Base-by-base conservation (phyloP, 1,140 invertebrate genomes). In the Potamilus streckersoni region DNA sequence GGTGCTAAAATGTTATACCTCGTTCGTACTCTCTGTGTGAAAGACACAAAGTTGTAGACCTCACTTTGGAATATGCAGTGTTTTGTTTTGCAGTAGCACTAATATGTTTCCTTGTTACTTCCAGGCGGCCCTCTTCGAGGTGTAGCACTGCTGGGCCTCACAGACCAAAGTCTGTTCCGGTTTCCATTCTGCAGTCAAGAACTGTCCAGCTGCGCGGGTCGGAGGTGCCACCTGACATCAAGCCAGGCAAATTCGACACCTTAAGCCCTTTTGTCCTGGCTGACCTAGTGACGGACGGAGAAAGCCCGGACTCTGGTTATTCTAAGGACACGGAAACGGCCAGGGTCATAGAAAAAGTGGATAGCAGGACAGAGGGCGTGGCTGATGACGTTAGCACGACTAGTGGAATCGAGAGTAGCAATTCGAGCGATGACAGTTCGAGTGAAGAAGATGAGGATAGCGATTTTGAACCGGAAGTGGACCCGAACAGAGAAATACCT, bases 391-490 rank as follows among this genome's bases (percentile, higher is more conserved):
- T 82, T 4, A 83, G 82, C 57, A 80, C 83, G n/a, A 84, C 81
- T 71, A 81, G 80, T 63, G 83, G 83, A 0, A 82, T 87, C 61
- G 85, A 85, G n/a, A 84, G 81, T 57, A 83, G 79, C 65, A 76
- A 79, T 23, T 84, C 83, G 1, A 83, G 84, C 20, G 73, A 82
- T 19, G 81, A 80, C 17, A 78, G 79, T 67, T 59, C 71, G 20
- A 81, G 75, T 60, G 61, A 60, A 65, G 79, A 78, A 57, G 82
- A 83, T 31, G 82, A 82, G 23, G 79, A 80, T 49, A 81, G 78
- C 31, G 83, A 82, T 66, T 82, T 73, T 55, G 86, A 86, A 76
- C 84, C 82, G 11, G 73, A 77, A 23, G 74, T 84, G 55, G 80
- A 85, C 72, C 49, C 71, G 56, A 78, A 80, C 11, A 70, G 82